phyloP scores from a whole-genome alignment of 2,888 invertebrate genomes.

The Teleogryllus oceanicus region DNA sequence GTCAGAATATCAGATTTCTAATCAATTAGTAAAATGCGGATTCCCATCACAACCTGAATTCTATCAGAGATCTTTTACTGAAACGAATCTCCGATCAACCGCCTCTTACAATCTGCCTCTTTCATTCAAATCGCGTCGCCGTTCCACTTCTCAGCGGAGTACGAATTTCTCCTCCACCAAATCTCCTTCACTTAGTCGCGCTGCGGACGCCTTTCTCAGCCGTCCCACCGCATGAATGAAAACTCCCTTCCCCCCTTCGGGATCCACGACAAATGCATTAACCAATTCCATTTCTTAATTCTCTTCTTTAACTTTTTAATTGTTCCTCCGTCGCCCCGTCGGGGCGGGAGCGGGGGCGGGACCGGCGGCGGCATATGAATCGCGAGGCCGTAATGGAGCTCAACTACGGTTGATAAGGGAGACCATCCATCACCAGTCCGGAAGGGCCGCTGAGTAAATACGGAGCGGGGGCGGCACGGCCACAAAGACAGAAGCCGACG shows the following conservation, averaged over 20 bases:
- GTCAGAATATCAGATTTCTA: too few relatives aligned
- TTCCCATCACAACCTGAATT: too few relatives aligned
- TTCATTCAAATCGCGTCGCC: too few relatives aligned
- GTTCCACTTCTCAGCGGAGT: too few relatives aligned
- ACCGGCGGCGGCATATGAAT: not conserved
- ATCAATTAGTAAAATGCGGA: too few relatives aligned
- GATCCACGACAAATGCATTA: constrained; percentile 6
- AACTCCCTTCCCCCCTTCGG: not conserved
- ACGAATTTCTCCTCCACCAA: too few relatives aligned
- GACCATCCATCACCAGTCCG: not conserved
- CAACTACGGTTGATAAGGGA: constrained; percentile 4
- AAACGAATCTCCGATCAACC: too few relatives aligned
- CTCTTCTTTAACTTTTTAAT: constrained; percentile 11
- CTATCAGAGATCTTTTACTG: too few relatives aligned
- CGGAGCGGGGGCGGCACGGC: not conserved
- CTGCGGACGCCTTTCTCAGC: not conserved
- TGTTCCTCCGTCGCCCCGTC: not conserved
- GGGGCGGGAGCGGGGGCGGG: not conserved
- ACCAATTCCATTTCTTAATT: constrained; percentile 18
- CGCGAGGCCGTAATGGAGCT: constrained; percentile 1
- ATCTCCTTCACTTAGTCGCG: too few relatives aligned
- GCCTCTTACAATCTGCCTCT: too few relatives aligned
- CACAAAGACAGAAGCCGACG: not conserved
- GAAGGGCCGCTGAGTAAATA: not conserved
- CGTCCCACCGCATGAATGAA: not conserved